Evolutionary conservation across 37 sponge, comb jelly and placozoan genomes (phyloP).

Genomic region (Hexactinellida sp.): DNA sequence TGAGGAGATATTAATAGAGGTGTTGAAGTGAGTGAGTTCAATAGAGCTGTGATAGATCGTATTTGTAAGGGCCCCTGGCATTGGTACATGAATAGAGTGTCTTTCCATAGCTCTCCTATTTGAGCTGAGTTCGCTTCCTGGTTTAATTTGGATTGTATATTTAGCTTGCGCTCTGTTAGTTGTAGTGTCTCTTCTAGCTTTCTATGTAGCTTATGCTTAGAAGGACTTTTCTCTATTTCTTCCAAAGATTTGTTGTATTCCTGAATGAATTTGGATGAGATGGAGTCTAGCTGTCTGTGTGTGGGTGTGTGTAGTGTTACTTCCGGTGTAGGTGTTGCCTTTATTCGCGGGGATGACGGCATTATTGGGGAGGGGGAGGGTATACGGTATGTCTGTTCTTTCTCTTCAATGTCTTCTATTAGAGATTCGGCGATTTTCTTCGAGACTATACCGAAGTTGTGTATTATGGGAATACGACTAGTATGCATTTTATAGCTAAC

Average conservation of each 20-base stretch:
- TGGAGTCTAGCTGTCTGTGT: background rate
- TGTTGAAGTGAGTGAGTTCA: background rate
- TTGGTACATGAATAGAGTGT: background rate
- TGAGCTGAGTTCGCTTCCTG: background rate
- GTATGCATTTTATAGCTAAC: slow-evolving; percentile 9
- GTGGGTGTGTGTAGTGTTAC: background rate
- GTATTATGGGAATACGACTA: background rate
- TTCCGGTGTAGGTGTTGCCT: background rate
- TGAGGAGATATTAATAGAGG: background rate
- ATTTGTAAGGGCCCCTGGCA: background rate
- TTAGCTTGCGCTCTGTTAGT: background rate
- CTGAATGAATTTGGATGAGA: background rate
- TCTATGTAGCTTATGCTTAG: background rate
- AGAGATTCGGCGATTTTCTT: background rate
- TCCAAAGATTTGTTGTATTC: background rate
- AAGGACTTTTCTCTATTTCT: background rate
- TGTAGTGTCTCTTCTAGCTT: background rate
- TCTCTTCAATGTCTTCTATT: background rate
- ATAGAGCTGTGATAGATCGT: background rate
- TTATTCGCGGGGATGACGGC: background rate
- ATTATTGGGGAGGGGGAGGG: background rate
- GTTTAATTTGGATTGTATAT: background rate
- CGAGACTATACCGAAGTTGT: background rate
- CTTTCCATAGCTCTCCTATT: background rate
- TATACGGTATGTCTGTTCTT: background rate